phyloP scores from a whole-genome alignment of 2,113 vertebrate species.

The Dipodomys stephensi region DNA sequence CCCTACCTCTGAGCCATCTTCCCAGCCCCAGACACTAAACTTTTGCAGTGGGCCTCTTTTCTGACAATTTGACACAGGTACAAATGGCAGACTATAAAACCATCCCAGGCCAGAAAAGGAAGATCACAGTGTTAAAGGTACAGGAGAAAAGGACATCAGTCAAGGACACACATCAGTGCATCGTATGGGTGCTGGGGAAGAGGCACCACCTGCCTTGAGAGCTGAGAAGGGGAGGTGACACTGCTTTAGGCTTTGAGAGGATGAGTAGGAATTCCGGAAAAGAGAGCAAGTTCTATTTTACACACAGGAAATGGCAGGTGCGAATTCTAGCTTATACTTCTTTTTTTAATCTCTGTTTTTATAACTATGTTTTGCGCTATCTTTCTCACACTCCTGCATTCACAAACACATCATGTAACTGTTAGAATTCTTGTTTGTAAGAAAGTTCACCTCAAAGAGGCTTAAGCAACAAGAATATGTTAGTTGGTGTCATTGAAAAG shows the following conservation, averaged over 20 bases:
- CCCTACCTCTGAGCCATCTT: no score
- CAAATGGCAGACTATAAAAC: neutral
- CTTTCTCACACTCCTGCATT: neutral
- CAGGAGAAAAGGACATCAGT: neutral
- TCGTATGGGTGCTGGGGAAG: no score
- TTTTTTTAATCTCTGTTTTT: conserved; percentile 31
- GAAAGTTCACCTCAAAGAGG: neutral
- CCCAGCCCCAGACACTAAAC: neutral
- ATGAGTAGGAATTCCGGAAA: neutral
- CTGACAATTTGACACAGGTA: neutral
- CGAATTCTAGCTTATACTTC: conserved; percentile 20
- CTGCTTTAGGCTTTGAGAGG: neutral
- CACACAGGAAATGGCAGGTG: neutral
- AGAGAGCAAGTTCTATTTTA: neutral
- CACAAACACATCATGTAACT: neutral
- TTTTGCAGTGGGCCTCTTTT: neutral
- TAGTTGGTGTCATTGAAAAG: neutral
- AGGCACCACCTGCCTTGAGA: neutral
- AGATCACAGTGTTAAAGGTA: neutral
- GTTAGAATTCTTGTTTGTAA: conserved; percentile 35
- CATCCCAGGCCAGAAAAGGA: neutral
- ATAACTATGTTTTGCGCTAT: neutral
- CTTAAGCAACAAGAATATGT: neutral
- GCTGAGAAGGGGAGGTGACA: neutral
- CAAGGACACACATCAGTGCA: neutral